A percentile compares a stretch with the other conserved stretches of the same genome.
Evolutionary conservation across 2,888 invertebrate species (phyloP).

Genomic region (Heteromurus nitidus): DNA sequence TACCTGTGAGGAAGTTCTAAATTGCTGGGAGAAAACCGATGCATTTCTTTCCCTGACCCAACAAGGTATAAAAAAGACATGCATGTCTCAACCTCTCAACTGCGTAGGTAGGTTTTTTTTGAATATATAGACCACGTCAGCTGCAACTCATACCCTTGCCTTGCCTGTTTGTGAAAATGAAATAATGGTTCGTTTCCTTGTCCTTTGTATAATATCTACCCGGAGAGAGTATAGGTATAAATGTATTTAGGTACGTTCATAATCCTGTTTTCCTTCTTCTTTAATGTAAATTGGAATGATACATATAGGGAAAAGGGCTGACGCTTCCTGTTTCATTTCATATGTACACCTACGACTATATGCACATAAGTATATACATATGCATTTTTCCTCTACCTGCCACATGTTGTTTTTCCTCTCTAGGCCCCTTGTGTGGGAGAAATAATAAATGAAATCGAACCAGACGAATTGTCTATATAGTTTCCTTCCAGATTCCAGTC

Average conservation of each 20-base stretch:
- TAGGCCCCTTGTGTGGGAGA: neutral
- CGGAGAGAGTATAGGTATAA: too few relatives aligned
- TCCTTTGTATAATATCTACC: too few relatives aligned
- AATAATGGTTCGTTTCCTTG: neutral
- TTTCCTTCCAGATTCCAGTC: neutral
- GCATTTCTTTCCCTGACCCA: neutral
- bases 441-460: neutral
- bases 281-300: neutral
- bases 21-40: neutral
- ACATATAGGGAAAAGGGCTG: neutral
- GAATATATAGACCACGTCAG: neutral
- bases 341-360: neutral
- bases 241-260: neutral
- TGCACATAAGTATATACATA: neutral
- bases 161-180: neutral
- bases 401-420: too few relatives aligned
- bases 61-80: too few relatives aligned
- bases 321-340: neutral
- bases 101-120: neutral
- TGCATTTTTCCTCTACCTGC: too few relatives aligned
- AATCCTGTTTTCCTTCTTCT: neutral
- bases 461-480: too few relatives aligned
- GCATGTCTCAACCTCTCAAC: neutral
- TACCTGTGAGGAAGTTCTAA: neutral
- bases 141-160: neutral